These are phyloP conservation scores for Rhinella marina DNA, from an alignment of 2,797 vertebrate species.

Conservation along the genomic window DNA sequence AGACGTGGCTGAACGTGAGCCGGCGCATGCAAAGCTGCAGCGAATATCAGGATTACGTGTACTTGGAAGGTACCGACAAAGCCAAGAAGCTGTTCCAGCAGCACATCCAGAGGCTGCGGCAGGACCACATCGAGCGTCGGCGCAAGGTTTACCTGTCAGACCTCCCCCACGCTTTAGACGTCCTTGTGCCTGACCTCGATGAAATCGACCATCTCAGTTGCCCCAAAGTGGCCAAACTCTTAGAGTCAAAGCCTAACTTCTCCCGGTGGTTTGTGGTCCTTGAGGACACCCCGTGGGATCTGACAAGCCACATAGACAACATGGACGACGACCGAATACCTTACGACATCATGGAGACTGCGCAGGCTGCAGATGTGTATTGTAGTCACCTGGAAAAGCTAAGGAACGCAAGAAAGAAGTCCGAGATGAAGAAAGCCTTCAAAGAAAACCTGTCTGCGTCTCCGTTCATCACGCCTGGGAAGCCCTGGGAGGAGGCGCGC, in stretches of 20 bases:
- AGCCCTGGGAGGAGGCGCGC: constrained; percentile 96
- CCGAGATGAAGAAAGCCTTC: constrained; percentile 89
- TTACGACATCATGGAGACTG: constrained; percentile 91
- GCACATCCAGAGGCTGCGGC: constrained; percentile 92
- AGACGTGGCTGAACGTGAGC: constrained; percentile 82
- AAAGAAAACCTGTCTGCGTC: constrained; percentile 89
- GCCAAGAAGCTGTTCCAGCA: constrained; percentile 95
- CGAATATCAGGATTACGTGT: constrained; percentile 94
- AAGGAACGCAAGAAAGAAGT: constrained; percentile 85
- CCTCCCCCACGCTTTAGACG: constrained; percentile 87
- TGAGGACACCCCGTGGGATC: constrained; percentile 95
- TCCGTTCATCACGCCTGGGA: constrained; percentile 92
- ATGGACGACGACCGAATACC: constrained; percentile 89
- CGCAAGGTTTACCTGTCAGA: constrained; percentile 82
- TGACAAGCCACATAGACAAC: constrained; percentile 86
- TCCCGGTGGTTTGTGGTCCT: constrained; percentile 90
- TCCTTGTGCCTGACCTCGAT: constrained; percentile 86
- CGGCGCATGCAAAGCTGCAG: constrained; percentile 84
- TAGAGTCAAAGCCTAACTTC: constrained; percentile 93
- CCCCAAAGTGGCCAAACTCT: constrained; percentile 84
- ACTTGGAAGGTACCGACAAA: constrained; percentile 92
- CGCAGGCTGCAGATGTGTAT: constrained; percentile 82
- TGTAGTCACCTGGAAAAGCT: constrained; percentile 86
- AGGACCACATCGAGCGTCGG: constrained; percentile 91
- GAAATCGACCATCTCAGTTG: constrained; percentile 92